Base-by-base conservation (phyloP, 1,140 invertebrate species). In the Drosophila simulans region DNA sequence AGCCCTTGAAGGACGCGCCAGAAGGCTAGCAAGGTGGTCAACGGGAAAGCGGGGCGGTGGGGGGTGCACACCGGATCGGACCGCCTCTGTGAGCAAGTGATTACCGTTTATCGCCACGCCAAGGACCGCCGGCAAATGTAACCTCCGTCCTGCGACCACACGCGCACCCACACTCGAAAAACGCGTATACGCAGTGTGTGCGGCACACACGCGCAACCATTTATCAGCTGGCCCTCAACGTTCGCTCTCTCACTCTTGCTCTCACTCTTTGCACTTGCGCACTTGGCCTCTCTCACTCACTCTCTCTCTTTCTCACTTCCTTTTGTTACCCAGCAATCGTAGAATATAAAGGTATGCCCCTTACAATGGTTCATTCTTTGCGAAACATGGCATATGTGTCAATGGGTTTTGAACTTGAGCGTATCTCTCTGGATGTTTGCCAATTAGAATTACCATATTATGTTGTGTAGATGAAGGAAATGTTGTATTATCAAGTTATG, bases 191-290 rank as follows among this genome's bases (percentile, higher is more conserved):
- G 59, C 59, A 63, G 51, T 42, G 55, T 63, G 68, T 63, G 64
- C 22, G 45, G 8, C 25, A 51, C 42, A 45, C 43, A 69, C 62
- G 65, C 62, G 60, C 60, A 68, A 76, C 40, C 69, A 77, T 80
- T 89, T 89, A 89, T 89, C 84, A 89, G 83, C 83, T 88, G 83
- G 80, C 80, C 80, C 80, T 84, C 80, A 72, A 79, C 52, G 40
- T 39, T 27, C 35, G 34, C 25, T 45, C 52, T 40, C 52, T 34
- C 49, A 17, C 34, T 34, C 55, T 54, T 45, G 10, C 46, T 54
- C 49, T 58, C 60, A 20, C 53, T 72, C 59, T 83, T 45, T 63
- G 68, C 58, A 60, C 55, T 75, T 58, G 54, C 63, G 55, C 74
- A 78, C 55, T 34, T 10, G 5, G 34, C 34, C 10, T 34, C 34